These are phyloP conservation scores for Phalacrocorax pelagicus DNA, from an alignment of 2,113 vertebrate genomes.

Conservation along the genomic window DNA sequence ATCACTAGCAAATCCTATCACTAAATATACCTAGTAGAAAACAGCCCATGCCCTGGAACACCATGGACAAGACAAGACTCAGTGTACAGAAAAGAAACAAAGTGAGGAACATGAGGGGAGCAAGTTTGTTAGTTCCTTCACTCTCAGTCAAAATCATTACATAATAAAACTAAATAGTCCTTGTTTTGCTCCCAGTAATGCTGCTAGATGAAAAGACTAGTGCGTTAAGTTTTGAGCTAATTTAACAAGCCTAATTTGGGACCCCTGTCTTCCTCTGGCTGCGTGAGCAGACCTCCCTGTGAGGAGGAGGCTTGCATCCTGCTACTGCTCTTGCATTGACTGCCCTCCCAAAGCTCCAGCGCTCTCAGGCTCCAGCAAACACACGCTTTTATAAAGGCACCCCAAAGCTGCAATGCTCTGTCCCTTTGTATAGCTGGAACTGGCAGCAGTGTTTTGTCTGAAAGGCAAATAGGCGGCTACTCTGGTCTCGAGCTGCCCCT, in stretches of 20 bases:
- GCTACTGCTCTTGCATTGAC: not conserved
- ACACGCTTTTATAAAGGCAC: fast-evolving
- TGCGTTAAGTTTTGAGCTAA: not conserved
- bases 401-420: not conserved
- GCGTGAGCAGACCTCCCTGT: not conserved
- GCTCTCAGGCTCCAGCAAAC: not conserved
- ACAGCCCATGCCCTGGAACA: not conserved
- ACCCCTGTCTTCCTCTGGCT: not conserved
- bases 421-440: not conserved
- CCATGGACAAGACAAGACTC: not conserved
- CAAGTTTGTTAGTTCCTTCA: not conserved
- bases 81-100: not conserved
- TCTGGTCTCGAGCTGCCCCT: not conserved
- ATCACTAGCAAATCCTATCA: not conserved
- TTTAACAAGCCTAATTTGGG: not conserved
- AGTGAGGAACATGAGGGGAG: fast-evolving
- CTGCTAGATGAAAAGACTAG: not conserved
- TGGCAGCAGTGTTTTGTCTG: not conserved
- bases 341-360: not conserved
- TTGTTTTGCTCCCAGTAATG: not conserved
- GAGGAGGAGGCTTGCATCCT: not conserved
- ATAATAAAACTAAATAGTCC: not conserved
- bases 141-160: not conserved
- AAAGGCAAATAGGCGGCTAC: not conserved
- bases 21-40: not conserved